These are phyloP conservation scores for Poeciliopsis presidionis DNA, from an alignment of 2,797 vertebrate genomes.

Conservation along the genomic window DNA sequence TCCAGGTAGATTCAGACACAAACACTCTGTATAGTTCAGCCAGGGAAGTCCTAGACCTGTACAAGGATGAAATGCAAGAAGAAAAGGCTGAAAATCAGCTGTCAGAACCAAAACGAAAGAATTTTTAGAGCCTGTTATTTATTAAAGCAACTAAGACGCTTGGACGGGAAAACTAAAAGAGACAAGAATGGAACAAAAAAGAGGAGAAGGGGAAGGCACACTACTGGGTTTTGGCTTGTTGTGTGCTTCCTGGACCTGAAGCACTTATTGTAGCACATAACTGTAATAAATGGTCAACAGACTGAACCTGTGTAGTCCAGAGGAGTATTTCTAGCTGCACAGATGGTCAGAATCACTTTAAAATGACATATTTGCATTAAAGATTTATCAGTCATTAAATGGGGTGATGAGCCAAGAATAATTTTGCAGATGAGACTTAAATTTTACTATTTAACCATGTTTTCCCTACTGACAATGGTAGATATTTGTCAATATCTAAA, in stretches of 20 bases:
- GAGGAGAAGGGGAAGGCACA: background rate
- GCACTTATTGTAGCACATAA: constrained; percentile 17
- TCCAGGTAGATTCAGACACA: constrained; percentile 83
- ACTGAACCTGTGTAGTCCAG: background rate
- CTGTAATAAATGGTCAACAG: constrained; percentile 18
- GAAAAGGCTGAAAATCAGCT: constrained; percentile 14
- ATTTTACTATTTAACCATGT: background rate
- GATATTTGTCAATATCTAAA: background rate
- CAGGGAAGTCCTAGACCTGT: constrained; percentile 10
- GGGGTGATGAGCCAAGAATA: background rate
- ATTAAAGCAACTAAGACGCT: constrained; percentile 23
- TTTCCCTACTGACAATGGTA: background rate
- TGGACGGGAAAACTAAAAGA: constrained; percentile 25
- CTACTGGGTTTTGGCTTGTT: constrained; percentile 21
- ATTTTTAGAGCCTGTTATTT: constrained; percentile 21
- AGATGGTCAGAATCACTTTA: background rate
- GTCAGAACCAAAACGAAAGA: constrained; percentile 14
- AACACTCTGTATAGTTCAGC: background rate
- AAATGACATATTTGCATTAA: background rate
- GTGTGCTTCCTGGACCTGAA: constrained; percentile 52
- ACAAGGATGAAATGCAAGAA: constrained; percentile 16
- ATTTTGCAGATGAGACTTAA: background rate
- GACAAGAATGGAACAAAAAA: constrained; percentile 10
- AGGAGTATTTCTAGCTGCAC: background rate
- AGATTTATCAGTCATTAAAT: too few species aligned